Percentiles rank a stretch among this genome's conserved stretches.
These are phyloP conservation scores for Saguinus imperator DNA, from an alignment of 2,113 vertebrate species.

Conservation along the genomic window DNA sequence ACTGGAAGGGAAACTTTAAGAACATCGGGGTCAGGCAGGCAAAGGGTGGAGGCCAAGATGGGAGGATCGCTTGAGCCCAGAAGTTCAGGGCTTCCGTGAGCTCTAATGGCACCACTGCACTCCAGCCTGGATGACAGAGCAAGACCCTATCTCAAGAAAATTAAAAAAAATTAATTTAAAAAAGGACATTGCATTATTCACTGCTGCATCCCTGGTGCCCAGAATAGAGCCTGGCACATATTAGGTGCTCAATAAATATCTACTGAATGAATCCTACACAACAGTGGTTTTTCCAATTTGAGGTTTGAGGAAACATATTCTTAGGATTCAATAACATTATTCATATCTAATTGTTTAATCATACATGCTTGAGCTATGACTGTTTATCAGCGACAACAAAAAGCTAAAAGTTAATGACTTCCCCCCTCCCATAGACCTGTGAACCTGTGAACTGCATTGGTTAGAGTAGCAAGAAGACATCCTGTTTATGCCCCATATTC, in stretches of 20 bases:
- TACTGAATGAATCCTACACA: neutral
- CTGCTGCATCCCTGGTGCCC: accelerated
- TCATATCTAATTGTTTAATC: neutral
- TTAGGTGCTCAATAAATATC: neutral
- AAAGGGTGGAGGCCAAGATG: too few species aligned
- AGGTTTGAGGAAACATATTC: neutral
- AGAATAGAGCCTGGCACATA: neutral
- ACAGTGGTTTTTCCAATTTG: neutral
- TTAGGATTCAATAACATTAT: neutral
- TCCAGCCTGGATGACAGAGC: too few species aligned
- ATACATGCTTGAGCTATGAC: neutral
- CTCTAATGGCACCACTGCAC: too few species aligned
- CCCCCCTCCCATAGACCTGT: accelerated
- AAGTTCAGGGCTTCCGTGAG: too few species aligned
- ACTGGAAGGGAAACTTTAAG: too few species aligned
- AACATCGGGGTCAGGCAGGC: too few species aligned
- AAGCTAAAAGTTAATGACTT: neutral
- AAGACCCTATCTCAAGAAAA: too few species aligned
- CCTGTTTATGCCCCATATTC: too few species aligned
- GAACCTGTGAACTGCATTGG: neutral
- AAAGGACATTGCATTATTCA: neutral
- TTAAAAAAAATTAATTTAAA: too few species aligned
- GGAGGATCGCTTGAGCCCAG: too few species aligned
- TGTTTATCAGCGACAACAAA: neutral
- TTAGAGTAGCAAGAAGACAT: neutral